Percentiles rank a stretch among this genome's conserved stretches.
Conservation (phyloP, 2,113 vertebrate genomes). For the Nothocercus julius region DNA sequence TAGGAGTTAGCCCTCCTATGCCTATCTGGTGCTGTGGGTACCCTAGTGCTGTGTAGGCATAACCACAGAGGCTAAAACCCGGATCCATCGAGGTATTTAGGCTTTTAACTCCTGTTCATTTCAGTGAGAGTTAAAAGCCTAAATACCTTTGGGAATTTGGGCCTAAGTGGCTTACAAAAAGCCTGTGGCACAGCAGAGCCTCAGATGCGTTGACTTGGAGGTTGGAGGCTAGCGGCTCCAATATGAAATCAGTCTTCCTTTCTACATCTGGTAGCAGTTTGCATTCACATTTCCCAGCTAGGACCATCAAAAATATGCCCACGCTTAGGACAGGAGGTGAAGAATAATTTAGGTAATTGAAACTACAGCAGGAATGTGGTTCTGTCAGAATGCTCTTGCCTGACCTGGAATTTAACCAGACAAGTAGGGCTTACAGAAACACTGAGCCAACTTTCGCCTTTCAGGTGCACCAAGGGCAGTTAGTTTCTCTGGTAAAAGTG, state of each 20-base stretch:
- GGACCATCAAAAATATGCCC: constrained; percentile 57
- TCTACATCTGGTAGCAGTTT: constrained; percentile 71
- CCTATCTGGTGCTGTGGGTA: background rate
- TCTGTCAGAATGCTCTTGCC: constrained; percentile 58
- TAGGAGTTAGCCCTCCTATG: background rate
- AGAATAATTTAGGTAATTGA: constrained; percentile 72
- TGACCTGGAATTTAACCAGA: constrained; percentile 71
- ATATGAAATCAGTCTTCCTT: constrained; percentile 40
- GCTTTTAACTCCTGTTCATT: constrained; percentile 42
- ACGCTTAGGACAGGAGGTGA: constrained; percentile 63
- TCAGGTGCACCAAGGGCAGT: constrained; percentile 57
- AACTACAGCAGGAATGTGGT: constrained; percentile 67
- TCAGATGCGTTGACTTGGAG: constrained; percentile 25
- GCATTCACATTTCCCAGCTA: constrained; percentile 54
- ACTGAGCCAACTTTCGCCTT: background rate
- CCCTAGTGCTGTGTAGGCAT: background rate
- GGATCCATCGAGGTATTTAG: constrained; percentile 38
- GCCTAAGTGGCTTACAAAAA: constrained; percentile 70
- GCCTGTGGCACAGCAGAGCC: constrained; percentile 41
- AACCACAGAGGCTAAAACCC: constrained; percentile 34
- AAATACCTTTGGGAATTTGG: constrained; percentile 68
- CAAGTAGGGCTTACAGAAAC: constrained; percentile 48
- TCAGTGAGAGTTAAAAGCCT: constrained; percentile 62
- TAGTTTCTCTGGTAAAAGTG: background rate
- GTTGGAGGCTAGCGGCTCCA: background rate